Conservation (phyloP, 2,888 invertebrate species). For the Macaria liturata region DNA sequence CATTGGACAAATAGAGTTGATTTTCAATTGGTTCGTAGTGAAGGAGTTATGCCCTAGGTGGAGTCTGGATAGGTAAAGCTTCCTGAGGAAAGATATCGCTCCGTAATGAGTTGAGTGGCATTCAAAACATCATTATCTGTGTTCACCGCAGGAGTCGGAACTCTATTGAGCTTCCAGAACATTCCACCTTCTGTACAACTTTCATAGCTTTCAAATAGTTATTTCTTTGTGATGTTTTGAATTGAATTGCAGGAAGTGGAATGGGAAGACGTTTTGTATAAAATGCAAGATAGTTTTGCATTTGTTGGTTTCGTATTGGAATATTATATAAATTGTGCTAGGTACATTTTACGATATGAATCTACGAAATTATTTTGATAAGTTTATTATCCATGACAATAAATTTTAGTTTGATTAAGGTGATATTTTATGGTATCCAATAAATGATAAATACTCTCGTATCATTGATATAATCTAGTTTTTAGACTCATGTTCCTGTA, state of each 20-base stretch:
- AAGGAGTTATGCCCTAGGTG: conserved; percentile 49
- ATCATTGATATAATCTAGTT: no score
- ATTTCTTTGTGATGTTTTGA: conserved; percentile 25
- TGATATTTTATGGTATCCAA: no score
- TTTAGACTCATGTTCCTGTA: no score
- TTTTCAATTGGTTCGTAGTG: conserved; percentile 20
- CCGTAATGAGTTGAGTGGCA: conserved; percentile 77
- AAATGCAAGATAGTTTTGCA: no score
- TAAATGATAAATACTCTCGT: no score
- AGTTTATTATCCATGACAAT: no score
- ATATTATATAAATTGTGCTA: no score
- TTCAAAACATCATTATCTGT: conserved; percentile 76
- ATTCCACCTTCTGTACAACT: conserved; percentile 13
- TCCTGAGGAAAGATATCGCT: conserved; percentile 74
- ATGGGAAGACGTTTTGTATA: no score
- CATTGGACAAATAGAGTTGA: conserved; percentile 26
- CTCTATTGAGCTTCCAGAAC: conserved; percentile 10
- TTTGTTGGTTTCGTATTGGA: no score
- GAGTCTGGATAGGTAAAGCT: conserved; percentile 55
- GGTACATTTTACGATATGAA: no score
- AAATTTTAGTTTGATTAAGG: no score
- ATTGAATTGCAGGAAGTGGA: conserved; percentile 7
- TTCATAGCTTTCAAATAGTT: conserved; percentile 11
- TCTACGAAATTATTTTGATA: no score
- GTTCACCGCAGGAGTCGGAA: conserved; percentile 50